A percentile compares a stretch with the other conserved stretches of the same genome.
These are phyloP conservation scores for Ptilorrhoa leucosticta DNA, from an alignment of 2,113 vertebrate species.

Conservation along the genomic window DNA sequence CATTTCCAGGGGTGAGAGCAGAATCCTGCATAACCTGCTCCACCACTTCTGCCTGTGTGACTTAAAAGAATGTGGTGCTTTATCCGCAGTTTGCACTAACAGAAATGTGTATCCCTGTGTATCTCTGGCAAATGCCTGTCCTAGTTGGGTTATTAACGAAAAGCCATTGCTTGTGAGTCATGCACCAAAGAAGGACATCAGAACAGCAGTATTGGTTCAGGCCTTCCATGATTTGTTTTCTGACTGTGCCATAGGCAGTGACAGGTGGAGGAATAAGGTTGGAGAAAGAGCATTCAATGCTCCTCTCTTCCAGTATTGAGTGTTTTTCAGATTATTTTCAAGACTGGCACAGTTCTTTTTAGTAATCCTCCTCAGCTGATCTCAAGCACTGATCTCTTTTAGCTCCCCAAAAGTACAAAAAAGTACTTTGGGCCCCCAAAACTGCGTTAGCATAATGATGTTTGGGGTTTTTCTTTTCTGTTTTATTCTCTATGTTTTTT, in stretches of 20 bases:
- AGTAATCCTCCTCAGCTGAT: neutral
- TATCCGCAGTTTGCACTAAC: neutral
- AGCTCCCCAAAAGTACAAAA: neutral
- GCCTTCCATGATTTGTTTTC: neutral
- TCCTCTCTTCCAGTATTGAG: neutral
- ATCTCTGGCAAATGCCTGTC: neutral
- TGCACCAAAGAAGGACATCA: accelerated
- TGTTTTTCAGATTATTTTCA: neutral
- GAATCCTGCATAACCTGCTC: neutral
- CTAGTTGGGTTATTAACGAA: neutral
- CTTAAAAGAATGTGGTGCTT: neutral
- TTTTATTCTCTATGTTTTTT: neutral
- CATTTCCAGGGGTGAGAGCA: neutral
- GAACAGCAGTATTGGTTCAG: neutral
- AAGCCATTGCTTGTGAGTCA: neutral
- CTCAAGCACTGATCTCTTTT: neutral
- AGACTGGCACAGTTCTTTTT: neutral
- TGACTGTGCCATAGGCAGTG: neutral
- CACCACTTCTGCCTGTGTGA: neutral
- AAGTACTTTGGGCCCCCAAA: neutral
- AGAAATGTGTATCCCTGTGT: neutral
- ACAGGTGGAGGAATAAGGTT: neutral
- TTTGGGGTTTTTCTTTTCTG: neutral
- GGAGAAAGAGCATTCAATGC: neutral
- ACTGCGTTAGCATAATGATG: neutral